phyloP scores from a whole-genome alignment of 2,797 vertebrate species.

The Philypnodon macrostomus region DNA sequence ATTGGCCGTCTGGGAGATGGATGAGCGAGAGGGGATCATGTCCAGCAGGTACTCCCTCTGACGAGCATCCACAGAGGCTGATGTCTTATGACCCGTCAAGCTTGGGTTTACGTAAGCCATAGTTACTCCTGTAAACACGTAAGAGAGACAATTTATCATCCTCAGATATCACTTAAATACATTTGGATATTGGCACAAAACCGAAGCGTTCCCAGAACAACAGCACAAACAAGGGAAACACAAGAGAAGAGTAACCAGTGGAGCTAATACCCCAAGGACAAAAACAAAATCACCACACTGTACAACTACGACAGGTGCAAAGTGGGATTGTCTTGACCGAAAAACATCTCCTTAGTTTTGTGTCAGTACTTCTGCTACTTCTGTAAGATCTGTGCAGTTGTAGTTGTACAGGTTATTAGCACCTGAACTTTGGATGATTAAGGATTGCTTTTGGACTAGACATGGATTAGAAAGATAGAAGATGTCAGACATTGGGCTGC shows the following conservation, averaged over 20 bases:
- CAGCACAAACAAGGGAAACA: slow-evolving; percentile 35
- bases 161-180: not conserved
- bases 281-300: slow-evolving; percentile 46
- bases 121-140: slow-evolving; percentile 83
- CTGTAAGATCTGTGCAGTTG: not conserved
- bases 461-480: slow-evolving; percentile 65
- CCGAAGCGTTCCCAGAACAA: slow-evolving; percentile 20
- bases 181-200: slow-evolving; percentile 13
- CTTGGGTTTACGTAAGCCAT: slow-evolving; percentile 91
- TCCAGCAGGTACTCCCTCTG: slow-evolving; percentile 97
- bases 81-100: slow-evolving; percentile 87
- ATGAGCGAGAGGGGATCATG: slow-evolving; percentile 95
- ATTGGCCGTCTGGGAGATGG: slow-evolving; percentile 90
- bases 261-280: slow-evolving; percentile 37
- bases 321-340: slow-evolving; percentile 56
- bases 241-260: not conserved
- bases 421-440: slow-evolving; percentile 22
- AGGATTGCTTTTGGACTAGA: slow-evolving; percentile 70
- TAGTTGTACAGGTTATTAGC: too few species aligned
- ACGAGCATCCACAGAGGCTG: slow-evolving; percentile 85
- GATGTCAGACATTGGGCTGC: slow-evolving; percentile 54
- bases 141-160: slow-evolving; percentile 17
- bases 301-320: slow-evolving; percentile 25
- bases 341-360: slow-evolving; percentile 54
- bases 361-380: slow-evolving; percentile 1